Percentiles rank a stretch among this genome's conserved stretches.
These are phyloP conservation scores for Stegodyphus dumicola DNA, from an alignment of 1,140 invertebrate genomes.

Conservation along the genomic window DNA sequence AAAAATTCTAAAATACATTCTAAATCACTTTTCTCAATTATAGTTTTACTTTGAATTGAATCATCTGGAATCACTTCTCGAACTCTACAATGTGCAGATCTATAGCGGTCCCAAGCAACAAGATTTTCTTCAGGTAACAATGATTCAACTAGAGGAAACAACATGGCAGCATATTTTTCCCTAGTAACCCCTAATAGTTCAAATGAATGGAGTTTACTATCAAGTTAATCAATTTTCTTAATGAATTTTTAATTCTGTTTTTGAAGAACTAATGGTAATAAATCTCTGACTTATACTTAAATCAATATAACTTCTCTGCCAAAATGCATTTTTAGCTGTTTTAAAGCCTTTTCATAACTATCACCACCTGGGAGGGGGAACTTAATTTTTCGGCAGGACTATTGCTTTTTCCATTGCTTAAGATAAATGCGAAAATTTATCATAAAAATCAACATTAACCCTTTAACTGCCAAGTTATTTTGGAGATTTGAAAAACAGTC, in stretches of 20 bases:
- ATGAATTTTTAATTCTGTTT: neutral
- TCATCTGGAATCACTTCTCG: neutral
- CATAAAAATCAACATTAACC: neutral
- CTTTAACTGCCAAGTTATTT: slow-evolving; percentile 14
- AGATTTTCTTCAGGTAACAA: neutral
- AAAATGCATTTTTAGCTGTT: slow-evolving; percentile 38
- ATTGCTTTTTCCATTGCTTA: slow-evolving; percentile 14
- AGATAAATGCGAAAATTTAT: slow-evolving; percentile 18
- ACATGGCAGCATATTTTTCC: slow-evolving; percentile 65
- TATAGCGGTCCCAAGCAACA: slow-evolving; percentile 1
- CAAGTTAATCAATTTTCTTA: slow-evolving; percentile 61
- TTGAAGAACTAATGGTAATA: slow-evolving; percentile 4
- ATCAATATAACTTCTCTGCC: slow-evolving; percentile 57
- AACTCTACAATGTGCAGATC: neutral
- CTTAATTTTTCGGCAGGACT: slow-evolving; percentile 27
- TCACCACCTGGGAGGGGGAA: neutral
- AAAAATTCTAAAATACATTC: no score
- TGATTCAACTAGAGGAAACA: slow-evolving; percentile 66
- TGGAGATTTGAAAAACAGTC: neutral
- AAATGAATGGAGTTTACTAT: slow-evolving; percentile 64
- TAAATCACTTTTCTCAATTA: no score
- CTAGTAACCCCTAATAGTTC: slow-evolving; percentile 65
- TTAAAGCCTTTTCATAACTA: slow-evolving; percentile 6
- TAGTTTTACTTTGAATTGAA: neutral
- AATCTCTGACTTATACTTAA: slow-evolving; percentile 61